Conservation (phyloP, 2,797 vertebrate genomes). For the Myotis myotis region DNA sequence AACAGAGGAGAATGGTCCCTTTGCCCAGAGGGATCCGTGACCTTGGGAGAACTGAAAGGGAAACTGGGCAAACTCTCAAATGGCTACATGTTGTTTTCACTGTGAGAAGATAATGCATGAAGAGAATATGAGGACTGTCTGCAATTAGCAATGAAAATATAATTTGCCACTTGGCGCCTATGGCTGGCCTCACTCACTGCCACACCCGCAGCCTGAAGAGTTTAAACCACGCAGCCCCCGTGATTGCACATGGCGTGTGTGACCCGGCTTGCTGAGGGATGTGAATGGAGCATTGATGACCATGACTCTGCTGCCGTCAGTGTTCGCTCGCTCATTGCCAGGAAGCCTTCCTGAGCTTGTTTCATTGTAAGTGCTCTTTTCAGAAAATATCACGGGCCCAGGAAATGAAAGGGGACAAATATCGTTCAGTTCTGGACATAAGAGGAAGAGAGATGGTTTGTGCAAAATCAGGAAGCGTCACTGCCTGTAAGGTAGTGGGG, state of each 20-base stretch:
- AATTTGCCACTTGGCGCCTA: constrained; percentile 40
- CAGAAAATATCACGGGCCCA: constrained; percentile 9
- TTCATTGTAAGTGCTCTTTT: constrained; percentile 33
- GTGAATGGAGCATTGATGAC: not conserved
- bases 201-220: constrained; percentile 47
- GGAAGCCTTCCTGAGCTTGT: not conserved
- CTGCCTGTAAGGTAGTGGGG: not conserved
- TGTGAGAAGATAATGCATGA: constrained; percentile 4
- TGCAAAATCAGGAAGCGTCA: not conserved
- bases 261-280: not conserved
- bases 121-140: not conserved
- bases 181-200: constrained; percentile 36
- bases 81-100: constrained; percentile 38
- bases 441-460: constrained; percentile 28
- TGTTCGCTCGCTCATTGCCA: constrained; percentile 18
- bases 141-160: constrained; percentile 61
- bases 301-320: constrained; percentile 14
- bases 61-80: constrained; percentile 8
- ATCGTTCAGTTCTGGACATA: constrained; percentile 1
- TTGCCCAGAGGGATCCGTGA: not conserved
- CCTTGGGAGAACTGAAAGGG: constrained; percentile 43
- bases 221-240: constrained; percentile 21
- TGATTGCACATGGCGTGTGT: constrained; percentile 45
- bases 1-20: not conserved
- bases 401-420: not conserved